phyloP scores from a whole-genome alignment of 1,140 invertebrate genomes.

The Aleiodes sp. region DNA sequence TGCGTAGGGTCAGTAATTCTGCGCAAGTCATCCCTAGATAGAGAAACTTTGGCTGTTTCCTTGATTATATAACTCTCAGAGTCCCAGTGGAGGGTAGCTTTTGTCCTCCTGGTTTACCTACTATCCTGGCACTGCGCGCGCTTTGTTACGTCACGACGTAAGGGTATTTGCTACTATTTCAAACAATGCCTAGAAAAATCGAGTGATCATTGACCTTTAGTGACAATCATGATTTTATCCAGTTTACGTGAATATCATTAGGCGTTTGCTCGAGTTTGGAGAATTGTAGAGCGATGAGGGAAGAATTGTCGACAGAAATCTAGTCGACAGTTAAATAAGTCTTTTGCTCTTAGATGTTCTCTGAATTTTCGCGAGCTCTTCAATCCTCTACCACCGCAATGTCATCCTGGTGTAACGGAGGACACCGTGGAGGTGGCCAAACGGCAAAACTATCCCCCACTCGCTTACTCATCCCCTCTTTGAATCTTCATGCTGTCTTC shows the following conservation, averaged over 20 bases:
- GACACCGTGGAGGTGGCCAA: constrained; percentile 60
- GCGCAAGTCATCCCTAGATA: constrained; percentile 7
- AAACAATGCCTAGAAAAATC: too few relatives aligned
- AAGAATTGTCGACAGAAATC: too few relatives aligned
- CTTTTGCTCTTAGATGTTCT: constrained; percentile 37
- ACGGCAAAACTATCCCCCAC: constrained; percentile 53
- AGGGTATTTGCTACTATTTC: too few relatives aligned
- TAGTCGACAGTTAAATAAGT: constrained; percentile 51
- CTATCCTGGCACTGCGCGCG: constrained; percentile 58
- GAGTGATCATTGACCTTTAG: too few relatives aligned
- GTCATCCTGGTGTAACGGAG: constrained; percentile 55
- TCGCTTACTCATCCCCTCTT: constrained; percentile 38
- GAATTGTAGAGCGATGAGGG: too few relatives aligned
- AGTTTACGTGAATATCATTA: too few relatives aligned
- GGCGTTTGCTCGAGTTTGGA: too few relatives aligned
- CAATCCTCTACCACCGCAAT: constrained; percentile 52
- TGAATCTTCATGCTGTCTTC: too few relatives aligned
- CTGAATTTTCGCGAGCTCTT: background rate
- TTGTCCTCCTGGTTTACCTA: constrained; percentile 34
- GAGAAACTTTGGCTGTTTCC: background rate
- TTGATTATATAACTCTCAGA: background rate
- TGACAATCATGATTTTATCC: too few relatives aligned
- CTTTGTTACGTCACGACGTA: constrained; percentile 59
- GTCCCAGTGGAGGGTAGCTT: constrained; percentile 27
- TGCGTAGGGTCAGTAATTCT: constrained; percentile 45